Evolutionary conservation across 2,888 invertebrate species (phyloP).

Genomic region (Vesta saturnalis): DNA sequence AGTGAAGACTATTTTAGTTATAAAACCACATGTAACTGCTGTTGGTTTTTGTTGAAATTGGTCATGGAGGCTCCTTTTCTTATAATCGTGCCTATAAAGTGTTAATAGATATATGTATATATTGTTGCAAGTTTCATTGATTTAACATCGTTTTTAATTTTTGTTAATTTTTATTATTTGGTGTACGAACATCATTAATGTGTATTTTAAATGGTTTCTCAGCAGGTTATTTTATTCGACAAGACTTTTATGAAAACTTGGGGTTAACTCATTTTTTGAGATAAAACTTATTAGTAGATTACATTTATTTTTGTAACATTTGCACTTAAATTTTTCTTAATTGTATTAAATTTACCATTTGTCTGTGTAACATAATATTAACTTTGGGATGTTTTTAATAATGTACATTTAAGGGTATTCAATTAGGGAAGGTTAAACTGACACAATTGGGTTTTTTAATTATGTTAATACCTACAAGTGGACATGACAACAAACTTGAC

Average conservation of each 20-base stretch:
- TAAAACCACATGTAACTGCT: no score
- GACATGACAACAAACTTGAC: conserved; percentile 68
- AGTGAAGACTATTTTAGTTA: no score
- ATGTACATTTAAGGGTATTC: background rate
- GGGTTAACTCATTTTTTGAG: background rate
- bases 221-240: conserved; percentile 35
- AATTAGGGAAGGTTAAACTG: background rate
- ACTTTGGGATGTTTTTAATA: background rate
- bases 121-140: background rate
- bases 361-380: background rate
- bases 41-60: no score
- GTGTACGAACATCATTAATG: conserved; percentile 25
- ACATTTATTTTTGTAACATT: background rate
- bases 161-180: conserved; percentile 23
- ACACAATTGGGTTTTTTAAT: background rate
- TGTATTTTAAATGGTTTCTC: conserved; percentile 35
- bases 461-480: conserved; percentile 31
- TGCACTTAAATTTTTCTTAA: background rate
- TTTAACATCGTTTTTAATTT: background rate
- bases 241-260: conserved; percentile 24
- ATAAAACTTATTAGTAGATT: conserved; percentile 4
- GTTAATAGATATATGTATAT: conserved; percentile 15
- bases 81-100: background rate
- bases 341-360: no score
- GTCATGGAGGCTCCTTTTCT: no score